Percentiles rank a stretch among this genome's conserved stretches.
Conservation (phyloP, 1,140 invertebrate species). For the Homarus americanus region DNA sequence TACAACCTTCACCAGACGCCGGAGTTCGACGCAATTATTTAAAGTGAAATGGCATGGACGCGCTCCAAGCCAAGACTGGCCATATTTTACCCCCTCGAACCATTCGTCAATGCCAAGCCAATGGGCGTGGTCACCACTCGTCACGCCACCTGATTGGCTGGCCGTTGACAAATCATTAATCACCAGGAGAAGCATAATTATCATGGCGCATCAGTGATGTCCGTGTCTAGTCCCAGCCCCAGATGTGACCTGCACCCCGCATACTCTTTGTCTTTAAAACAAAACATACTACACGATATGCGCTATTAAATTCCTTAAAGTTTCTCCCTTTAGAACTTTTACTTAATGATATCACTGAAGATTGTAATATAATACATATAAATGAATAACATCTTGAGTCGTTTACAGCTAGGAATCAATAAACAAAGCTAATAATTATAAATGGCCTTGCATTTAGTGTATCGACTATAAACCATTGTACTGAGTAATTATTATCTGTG, state of each 20-base stretch:
- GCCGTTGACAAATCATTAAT: conserved; percentile 72
- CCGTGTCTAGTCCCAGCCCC: conserved; percentile 28
- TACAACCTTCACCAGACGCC: conserved; percentile 65
- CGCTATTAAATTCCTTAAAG: neutral
- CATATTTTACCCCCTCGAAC: conserved; percentile 69
- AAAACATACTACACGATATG: conserved; percentile 24
- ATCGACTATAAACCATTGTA: too few relatives aligned
- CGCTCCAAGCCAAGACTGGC: conserved; percentile 57
- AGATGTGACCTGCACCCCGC: conserved; percentile 57
- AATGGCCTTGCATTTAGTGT: too few relatives aligned
- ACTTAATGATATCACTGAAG: neutral
- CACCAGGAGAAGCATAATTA: conserved; percentile 67
- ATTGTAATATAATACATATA: too few relatives aligned
- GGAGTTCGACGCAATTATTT: conserved; percentile 71
- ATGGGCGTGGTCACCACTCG: conserved; percentile 71
- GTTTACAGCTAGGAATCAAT: too few relatives aligned
- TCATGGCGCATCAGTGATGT: conserved; percentile 67
- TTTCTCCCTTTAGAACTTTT: neutral
- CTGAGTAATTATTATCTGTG: too few relatives aligned
- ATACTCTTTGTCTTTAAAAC: conserved; percentile 61
- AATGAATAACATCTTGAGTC: too few relatives aligned
- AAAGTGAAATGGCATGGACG: conserved; percentile 68
- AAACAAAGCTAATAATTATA: too few relatives aligned
- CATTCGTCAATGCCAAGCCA: conserved; percentile 71
- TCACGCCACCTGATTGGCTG: conserved; percentile 71